Base-by-base conservation (phyloP, 2,797 vertebrate genomes). In the Odontamblyopus lacepedii region DNA sequence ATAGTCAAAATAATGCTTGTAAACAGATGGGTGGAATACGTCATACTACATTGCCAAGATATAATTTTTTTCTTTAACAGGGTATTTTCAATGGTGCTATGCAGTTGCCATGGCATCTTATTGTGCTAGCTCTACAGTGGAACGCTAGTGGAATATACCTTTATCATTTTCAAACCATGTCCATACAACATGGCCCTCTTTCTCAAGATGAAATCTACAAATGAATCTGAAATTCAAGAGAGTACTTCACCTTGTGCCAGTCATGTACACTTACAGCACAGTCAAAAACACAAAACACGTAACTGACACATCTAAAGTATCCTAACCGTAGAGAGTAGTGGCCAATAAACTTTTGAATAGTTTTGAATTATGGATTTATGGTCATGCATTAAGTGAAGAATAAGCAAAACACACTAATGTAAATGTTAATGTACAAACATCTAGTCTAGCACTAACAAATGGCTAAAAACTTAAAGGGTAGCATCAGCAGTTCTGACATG, bases 141-240 rank as follows among this genome's bases (percentile, higher is more conserved):
- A 92, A 92, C 90, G 88, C 91, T 90, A 90, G 85, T 92, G 91
- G 91, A 81, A 93, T 93, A 94, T 95, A 95, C 93, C 94, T 94
- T 94, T 91, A 94, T 92, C 92, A 94, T 94, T 95, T 88, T 94
- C 93, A 94, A 93, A 94, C 94, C 94, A 94, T 94, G 93, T 94
- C 93, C 93, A 95, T 94, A 94, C 91, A 95, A 94, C 91, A 94
- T 93, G 92, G 91, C 93, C 92, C 91, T 94, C 93, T 94, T 95
- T 95, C 91, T 94, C 92, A 94, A 94, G 94, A 94, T 94, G 93
- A 94, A 94, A 94, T 93, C 94, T 94, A 94, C 92, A 92, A 95
- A 94, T 94, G 93, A 95, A 94, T 95, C 94, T 94, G 94, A 93
- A 94, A 95, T 94, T 94, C 93, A 94, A 94, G 89, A 94, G 91